These are phyloP conservation scores for Macropus fuliginosus DNA, from an alignment of 2,797 vertebrate species.

Conservation along the genomic window DNA sequence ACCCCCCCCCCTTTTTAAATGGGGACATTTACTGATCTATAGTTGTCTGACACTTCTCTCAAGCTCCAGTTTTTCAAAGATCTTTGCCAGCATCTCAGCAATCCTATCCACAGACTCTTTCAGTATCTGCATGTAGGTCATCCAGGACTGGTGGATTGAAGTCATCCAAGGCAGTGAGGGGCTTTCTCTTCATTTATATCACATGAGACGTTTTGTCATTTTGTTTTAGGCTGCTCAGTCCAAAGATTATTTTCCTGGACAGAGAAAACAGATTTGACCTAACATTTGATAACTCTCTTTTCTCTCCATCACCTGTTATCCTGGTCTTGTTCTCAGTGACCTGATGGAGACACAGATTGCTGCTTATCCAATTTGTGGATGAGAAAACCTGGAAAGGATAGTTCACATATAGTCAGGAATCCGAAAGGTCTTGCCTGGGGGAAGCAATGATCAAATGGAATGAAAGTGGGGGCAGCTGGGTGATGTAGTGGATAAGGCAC, in stretches of 20 bases:
- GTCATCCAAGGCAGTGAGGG: not conserved
- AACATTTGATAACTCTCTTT: not conserved
- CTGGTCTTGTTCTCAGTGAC: not conserved
- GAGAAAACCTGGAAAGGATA: not conserved
- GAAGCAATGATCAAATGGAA: not conserved
- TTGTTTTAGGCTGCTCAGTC: not conserved
- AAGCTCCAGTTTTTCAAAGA: not conserved
- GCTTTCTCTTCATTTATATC: not conserved
- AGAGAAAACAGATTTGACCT: not conserved
- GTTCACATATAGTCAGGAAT: not conserved
- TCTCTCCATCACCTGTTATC: not conserved
- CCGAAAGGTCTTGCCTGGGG: not conserved
- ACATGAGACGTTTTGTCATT: not conserved
- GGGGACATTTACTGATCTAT: not conserved
- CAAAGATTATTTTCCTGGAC: not conserved
- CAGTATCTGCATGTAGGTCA: not conserved
- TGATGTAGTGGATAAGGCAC: too few species aligned
- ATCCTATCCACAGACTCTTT: not conserved
- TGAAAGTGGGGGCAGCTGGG: not conserved
- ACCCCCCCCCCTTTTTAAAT: not conserved
- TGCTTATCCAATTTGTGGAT: not conserved
- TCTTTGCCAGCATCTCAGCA: not conserved
- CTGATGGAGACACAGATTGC: not conserved
- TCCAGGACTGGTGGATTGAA: not conserved
- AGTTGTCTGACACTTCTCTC: not conserved